Conservation (phyloP, 1,140 invertebrate genomes). For the Phymorhynchus buccinoides region DNA sequence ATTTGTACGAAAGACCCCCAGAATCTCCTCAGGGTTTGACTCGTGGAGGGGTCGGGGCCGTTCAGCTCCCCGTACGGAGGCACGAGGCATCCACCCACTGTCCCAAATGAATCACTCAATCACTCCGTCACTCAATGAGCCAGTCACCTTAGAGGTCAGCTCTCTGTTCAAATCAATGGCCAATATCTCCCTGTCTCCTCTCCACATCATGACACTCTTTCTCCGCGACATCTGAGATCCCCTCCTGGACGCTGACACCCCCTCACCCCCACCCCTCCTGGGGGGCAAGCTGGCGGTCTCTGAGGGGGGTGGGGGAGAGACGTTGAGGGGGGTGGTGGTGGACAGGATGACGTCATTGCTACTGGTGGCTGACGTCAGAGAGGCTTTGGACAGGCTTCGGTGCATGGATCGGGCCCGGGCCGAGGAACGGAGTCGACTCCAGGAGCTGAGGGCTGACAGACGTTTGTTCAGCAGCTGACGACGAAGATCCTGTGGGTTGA, state of each 20-base stretch:
- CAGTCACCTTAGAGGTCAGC: conserved; percentile 49
- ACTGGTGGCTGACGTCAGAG: conserved; percentile 14
- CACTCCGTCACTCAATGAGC: no score
- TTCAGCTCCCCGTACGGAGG: no score
- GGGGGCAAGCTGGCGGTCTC: background rate
- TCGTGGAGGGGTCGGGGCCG: no score
- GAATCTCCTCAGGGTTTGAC: no score
- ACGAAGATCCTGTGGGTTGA: conserved; percentile 10
- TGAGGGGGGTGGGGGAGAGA: background rate
- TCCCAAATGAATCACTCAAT: background rate
- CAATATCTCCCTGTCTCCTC: conserved; percentile 57
- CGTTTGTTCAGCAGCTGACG: conserved; percentile 31
- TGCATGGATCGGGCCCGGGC: background rate
- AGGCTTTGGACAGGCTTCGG: background rate
- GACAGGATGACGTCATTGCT: background rate
- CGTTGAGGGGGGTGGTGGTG: background rate
- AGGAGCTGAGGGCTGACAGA: conserved; percentile 2
- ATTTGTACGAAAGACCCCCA: no score
- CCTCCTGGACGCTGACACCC: background rate
- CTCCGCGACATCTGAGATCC: background rate
- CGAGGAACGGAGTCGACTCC: background rate
- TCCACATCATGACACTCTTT: conserved; percentile 55
- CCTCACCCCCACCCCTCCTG: background rate
- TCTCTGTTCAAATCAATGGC: conserved; percentile 61
- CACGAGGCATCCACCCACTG: no score